Evolutionary conservation across 2,888 invertebrate genomes (phyloP), one percentile per base, ranked within the genome.

Genomic region (Apamea crenata): DNA sequence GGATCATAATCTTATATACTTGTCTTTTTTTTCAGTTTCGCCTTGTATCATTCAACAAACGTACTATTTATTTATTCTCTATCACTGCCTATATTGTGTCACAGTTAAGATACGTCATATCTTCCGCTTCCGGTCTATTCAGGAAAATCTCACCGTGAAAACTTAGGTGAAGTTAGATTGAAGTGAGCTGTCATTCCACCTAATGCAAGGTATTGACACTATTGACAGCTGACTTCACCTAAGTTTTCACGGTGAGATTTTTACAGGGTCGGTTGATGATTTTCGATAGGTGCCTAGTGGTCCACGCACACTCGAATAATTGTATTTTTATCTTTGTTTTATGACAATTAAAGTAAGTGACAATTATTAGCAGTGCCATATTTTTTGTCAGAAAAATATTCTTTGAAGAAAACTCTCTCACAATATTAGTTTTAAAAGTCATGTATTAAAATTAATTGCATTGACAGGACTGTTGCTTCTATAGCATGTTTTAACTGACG

Each of bases 271-370:
- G 32, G 14, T 25, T 68, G 66, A 66, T 47, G 14, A 74, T 67
- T 59, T 74, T 76, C 74, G 47, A 75, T 63, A 70, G 73, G 71
- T 87, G 82, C 75, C 77, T 78, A 82, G 77, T 80, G 71, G 78
- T 80, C 76, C 81, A 87, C 85, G 81, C 88, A 87, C 89, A 91
- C 94, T 94, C 94, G 93, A 94, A 94, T 94, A 94, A 90, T 87
- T 88, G 82, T 90, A 87, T 90, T 87, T 88, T 88, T 89, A 85
- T 87, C 73, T 84, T 77, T 78, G 80, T 78, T 84, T 74, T 79
- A 77, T 87, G 85, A 77, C 73, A 81, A 70, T 76, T 77, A 82
- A 77, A 75, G n/a, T 88, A 82, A 80, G 73, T 72, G 3, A 71
- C 63, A 77, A 66, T 65, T 50, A 56, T 72, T 40, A 59, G 50